A percentile compares a stretch with the other conserved stretches of the same genome.
phyloP scores from a whole-genome alignment of 2,113 vertebrate species.

The Cinclus mexicanus region DNA sequence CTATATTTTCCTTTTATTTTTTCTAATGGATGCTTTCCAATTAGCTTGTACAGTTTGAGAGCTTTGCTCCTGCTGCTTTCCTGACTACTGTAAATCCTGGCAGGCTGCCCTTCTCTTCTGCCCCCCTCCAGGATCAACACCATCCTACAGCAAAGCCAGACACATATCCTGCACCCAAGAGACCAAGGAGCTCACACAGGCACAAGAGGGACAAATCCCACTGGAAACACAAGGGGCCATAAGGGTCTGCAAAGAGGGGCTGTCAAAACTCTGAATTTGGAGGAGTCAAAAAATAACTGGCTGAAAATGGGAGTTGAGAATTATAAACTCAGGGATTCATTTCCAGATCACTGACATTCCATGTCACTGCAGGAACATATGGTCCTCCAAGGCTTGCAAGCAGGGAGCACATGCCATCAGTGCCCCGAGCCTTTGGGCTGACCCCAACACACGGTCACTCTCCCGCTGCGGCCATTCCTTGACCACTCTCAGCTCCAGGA shows the following conservation, averaged over 20 bases:
- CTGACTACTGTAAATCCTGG: slow-evolving; percentile 36
- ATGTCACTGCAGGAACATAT: slow-evolving; percentile 54
- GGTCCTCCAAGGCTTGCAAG: not conserved
- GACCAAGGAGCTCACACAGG: not conserved
- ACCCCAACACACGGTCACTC: not conserved
- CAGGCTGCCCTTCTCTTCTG: slow-evolving; percentile 10
- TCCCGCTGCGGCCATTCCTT: not conserved
- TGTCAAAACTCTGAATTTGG: not conserved
- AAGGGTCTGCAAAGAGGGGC: not conserved
- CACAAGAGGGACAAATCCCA: not conserved
- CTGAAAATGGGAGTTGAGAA: not conserved
- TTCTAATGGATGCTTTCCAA: not conserved
- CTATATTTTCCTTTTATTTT: not conserved
- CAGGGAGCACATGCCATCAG: not conserved
- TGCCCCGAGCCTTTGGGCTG: not conserved
- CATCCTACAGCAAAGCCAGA: not conserved
- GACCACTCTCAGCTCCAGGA: not conserved
- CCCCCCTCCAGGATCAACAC: not conserved
- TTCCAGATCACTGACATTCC: slow-evolving; percentile 27
- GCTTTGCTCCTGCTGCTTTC: not conserved
- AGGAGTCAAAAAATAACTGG: not conserved
- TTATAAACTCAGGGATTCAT: not conserved
- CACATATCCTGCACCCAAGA: not conserved
- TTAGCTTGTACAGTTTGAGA: not conserved
- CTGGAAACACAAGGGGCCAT: not conserved